Evolutionary conservation across 2,113 vertebrate genomes (phyloP).

Genomic region (Abramis brama): DNA sequence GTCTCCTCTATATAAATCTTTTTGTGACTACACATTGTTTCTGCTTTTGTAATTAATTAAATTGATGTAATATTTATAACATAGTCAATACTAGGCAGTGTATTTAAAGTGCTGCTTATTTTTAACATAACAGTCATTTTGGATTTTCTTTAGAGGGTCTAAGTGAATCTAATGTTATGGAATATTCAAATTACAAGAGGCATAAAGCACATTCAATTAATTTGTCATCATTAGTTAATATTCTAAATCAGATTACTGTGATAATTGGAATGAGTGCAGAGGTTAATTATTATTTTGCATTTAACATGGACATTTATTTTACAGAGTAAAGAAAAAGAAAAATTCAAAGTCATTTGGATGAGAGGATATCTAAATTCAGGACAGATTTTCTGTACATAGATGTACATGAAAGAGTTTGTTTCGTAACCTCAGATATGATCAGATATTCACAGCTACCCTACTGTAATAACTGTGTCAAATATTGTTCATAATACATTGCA

Average conservation of each 20-base stretch:
- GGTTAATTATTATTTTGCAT: not conserved
- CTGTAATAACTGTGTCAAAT: not conserved
- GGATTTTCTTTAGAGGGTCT: too few relatives aligned
- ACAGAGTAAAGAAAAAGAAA: not conserved
- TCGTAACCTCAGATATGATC: not conserved
- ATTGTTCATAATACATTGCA: not conserved
- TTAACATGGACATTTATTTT: not conserved
- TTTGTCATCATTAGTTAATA: not conserved
- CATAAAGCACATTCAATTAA: not conserved
- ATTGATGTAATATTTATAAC: not conserved
- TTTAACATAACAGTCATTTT: not conserved
- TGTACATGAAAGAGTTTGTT: not conserved
- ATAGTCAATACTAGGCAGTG: not conserved
- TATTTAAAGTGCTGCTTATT: not conserved
- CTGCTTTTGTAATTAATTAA: not conserved
- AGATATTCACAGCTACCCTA: not conserved
- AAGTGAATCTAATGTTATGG: not conserved
- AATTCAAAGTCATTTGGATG: not conserved
- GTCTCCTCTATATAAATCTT: not conserved
- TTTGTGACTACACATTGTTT: not conserved
- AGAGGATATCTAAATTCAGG: not conserved
- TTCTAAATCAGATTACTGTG: not conserved
- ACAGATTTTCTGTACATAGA: not conserved
- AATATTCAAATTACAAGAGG: slow-evolving; percentile 3
- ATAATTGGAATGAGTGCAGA: not conserved